Conservation (phyloP, 2,888 invertebrate genomes). For the Pristionchus maxplancki region DNA sequence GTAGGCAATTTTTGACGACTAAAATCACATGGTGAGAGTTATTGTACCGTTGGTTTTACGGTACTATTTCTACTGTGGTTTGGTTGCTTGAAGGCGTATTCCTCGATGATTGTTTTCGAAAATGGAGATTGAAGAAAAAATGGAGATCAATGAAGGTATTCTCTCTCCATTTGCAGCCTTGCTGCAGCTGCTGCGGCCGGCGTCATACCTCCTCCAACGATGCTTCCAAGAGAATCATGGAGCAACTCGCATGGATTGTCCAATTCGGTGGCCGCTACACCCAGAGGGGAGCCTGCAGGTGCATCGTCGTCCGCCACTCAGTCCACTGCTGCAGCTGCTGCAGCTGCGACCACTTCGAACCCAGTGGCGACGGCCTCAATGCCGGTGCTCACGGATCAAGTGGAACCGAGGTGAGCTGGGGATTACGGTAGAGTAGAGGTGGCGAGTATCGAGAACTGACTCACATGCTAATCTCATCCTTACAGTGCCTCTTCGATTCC, state of each 20-base stretch:
- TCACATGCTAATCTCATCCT: background rate
- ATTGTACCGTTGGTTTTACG: too few relatives aligned
- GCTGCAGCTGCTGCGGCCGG: background rate
- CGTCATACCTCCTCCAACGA: background rate
- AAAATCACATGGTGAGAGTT: too few relatives aligned
- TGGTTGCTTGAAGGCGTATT: too few relatives aligned
- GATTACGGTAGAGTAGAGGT: constrained; percentile 7
- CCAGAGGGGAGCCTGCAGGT: background rate
- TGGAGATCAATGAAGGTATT: background rate
- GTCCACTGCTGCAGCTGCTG: background rate
- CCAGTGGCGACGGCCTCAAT: background rate
- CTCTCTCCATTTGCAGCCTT: background rate
- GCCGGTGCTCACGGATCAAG: background rate
- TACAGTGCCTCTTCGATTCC: background rate
- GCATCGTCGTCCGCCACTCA: background rate
- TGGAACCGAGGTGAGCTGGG: background rate
- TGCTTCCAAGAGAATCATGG: too few relatives aligned
- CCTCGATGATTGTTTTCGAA: too few relatives aligned
- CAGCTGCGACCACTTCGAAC: background rate
- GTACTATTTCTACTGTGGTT: too few relatives aligned
- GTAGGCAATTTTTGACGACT: too few relatives aligned
- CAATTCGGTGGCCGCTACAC: too few relatives aligned
- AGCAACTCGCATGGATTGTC: too few relatives aligned
- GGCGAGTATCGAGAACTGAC: background rate
- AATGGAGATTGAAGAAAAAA: background rate